phyloP scores from a whole-genome alignment of 2,797 vertebrate genomes.

The Ataeniobius toweri region DNA sequence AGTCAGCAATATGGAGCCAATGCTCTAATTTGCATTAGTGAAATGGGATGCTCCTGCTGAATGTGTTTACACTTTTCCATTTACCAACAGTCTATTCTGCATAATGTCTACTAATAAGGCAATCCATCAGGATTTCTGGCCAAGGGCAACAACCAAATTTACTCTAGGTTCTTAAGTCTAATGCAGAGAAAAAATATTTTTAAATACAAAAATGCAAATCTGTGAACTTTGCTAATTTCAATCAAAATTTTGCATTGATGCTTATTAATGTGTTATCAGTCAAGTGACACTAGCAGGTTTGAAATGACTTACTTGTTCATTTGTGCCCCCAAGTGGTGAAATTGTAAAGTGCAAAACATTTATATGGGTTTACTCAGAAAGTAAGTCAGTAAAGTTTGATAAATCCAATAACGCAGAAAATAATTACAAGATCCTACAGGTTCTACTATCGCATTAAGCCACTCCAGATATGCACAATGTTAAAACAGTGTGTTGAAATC shows the following conservation, averaged over 20 bases:
- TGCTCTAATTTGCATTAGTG: constrained; percentile 62
- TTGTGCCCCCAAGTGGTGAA: constrained; percentile 78
- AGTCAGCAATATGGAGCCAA: constrained; percentile 61
- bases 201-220: constrained; percentile 3
- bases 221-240: background rate
- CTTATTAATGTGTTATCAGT: constrained; percentile 56
- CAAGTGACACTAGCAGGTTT: constrained; percentile 45
- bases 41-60: constrained; percentile 65
- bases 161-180: constrained; percentile 44
- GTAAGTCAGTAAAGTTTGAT: constrained; percentile 6
- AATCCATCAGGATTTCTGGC: constrained; percentile 67
- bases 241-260: background rate
- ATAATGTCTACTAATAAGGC: constrained; percentile 75
- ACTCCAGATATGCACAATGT: background rate
- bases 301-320: constrained; percentile 70
- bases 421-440: background rate
- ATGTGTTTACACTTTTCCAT: constrained; percentile 74
- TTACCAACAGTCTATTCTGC: constrained; percentile 71
- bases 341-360: constrained; percentile 43
- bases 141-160: constrained; percentile 66
- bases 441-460: background rate
- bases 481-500: background rate
- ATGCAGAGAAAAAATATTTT: constrained; percentile 33
- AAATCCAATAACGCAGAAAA: constrained; percentile 9
- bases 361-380: constrained; percentile 9